These are phyloP conservation scores for Bombus soroeensis DNA, from an alignment of 1,140 invertebrate genomes.

Conservation along the genomic window DNA sequence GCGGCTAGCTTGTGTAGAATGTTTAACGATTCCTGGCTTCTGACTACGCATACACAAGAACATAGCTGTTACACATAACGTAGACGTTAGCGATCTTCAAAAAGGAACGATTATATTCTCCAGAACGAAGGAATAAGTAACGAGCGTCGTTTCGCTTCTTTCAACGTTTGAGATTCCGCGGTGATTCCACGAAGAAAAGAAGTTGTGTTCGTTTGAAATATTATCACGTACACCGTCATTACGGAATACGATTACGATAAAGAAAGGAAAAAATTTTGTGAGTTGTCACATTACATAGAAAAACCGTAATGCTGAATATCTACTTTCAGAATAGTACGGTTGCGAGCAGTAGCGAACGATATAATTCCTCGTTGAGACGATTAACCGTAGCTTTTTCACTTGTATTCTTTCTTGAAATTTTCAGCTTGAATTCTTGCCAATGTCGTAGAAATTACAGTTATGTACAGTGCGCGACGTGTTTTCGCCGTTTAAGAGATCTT, in stretches of 20 bases:
- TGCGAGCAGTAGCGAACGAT: not conserved
- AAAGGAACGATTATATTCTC: not conserved
- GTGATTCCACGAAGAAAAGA: not conserved
- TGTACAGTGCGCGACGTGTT: not conserved
- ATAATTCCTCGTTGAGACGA: not conserved
- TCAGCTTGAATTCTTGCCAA: slow-evolving; percentile 12
- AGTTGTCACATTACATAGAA: not conserved
- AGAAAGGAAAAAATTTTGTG: not conserved
- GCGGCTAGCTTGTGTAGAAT: not conserved
- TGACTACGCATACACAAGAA: not conserved
- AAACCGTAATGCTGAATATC: not conserved
- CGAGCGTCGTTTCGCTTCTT: slow-evolving; percentile 4
- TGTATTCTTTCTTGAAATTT: too few relatives aligned
- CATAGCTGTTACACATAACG: not conserved
- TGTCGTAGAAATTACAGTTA: not conserved
- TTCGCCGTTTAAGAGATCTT: not conserved
- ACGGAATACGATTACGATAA: not conserved
- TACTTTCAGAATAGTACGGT: not conserved
- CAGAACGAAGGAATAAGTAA: not conserved
- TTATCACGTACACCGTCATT: too few relatives aligned
- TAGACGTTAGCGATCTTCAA: not conserved
- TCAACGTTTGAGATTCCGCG: not conserved
- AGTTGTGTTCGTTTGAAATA: not conserved
- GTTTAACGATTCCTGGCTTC: not conserved
- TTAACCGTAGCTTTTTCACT: not conserved